These are phyloP conservation scores for Silvanus unidentatus DNA, from an alignment of 2,888 invertebrate genomes.

Conservation along the genomic window DNA sequence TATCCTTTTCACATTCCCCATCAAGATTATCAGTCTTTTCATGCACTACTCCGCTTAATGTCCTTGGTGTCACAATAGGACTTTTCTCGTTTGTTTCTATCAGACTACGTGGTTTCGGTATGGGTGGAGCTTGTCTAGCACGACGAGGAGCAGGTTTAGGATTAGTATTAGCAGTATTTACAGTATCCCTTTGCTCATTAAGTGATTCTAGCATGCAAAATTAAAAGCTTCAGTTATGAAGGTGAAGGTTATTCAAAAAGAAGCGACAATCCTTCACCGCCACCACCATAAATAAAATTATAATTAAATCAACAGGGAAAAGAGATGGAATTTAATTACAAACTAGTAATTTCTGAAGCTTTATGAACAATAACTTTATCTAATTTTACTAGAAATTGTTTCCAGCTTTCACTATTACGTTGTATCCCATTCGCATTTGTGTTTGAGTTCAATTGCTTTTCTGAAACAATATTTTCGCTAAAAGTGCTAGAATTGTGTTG, in stretches of 20 bases:
- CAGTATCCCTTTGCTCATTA: background rate
- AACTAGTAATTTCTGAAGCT: constrained; percentile 40
- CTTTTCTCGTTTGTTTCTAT: too few relatives aligned
- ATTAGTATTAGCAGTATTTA: constrained; percentile 13
- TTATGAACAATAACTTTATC: constrained; percentile 49
- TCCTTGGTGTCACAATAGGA: too few relatives aligned
- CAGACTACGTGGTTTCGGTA: constrained; percentile 11
- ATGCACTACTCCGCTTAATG: too few relatives aligned
- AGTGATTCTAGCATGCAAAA: constrained; percentile 24
- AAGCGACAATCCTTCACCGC: background rate
- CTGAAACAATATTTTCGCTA: constrained; percentile 7
- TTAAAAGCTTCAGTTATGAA: constrained; percentile 13
- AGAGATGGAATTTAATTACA: background rate
- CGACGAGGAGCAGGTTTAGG: constrained; percentile 20
- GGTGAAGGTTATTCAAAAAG: too few relatives aligned
- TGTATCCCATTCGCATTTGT: background rate
- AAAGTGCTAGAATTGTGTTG: too few relatives aligned
- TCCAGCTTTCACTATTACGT: constrained; percentile 46
- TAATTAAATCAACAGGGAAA: background rate
- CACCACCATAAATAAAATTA: constrained; percentile 3
- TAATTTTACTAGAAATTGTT: constrained; percentile 47
- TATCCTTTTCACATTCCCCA: too few relatives aligned
- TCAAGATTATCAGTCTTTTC: too few relatives aligned
- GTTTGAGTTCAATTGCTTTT: constrained; percentile 5
- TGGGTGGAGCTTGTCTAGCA: constrained; percentile 9